Conservation (phyloP, 2,113 vertebrate species). For the Ia io region DNA sequence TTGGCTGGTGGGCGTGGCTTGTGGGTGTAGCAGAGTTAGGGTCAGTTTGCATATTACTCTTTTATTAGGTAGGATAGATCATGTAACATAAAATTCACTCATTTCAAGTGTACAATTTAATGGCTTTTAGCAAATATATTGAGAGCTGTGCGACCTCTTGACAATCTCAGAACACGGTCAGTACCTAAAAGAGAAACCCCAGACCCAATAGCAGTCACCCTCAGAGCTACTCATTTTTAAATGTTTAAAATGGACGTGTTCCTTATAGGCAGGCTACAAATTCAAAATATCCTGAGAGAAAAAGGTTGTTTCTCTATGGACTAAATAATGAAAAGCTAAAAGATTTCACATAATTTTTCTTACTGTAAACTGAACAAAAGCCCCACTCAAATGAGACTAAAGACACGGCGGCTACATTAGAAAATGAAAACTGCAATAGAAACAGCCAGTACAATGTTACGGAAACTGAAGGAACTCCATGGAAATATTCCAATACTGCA, state of each 20-base stretch:
- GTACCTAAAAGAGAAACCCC: neutral
- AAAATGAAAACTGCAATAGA: neutral
- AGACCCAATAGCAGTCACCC: neutral
- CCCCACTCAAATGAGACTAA: neutral
- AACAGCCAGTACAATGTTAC: neutral
- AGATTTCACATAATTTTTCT: slow-evolving; percentile 3
- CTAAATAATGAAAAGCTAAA: slow-evolving; percentile 28
- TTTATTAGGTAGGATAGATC: no score
- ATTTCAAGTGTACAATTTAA: neutral
- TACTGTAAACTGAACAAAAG: slow-evolving; percentile 13
- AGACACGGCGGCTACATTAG: neutral
- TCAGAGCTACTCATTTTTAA: neutral
- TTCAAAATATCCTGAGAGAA: slow-evolving; percentile 25
- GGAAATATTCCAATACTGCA: neutral
- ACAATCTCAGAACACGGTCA: neutral
- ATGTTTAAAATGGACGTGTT: neutral
- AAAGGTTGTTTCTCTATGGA: neutral
- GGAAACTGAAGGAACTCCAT: neutral
- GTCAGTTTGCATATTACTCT: no score
- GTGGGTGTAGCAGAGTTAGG: no score
- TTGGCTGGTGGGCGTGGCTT: no score
- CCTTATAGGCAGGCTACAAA: neutral
- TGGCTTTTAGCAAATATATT: neutral
- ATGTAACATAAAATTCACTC: slow-evolving; percentile 30
- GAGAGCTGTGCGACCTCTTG: neutral